Conservation (phyloP, 2,888 invertebrate genomes). For the Mactromeris polynyma region DNA sequence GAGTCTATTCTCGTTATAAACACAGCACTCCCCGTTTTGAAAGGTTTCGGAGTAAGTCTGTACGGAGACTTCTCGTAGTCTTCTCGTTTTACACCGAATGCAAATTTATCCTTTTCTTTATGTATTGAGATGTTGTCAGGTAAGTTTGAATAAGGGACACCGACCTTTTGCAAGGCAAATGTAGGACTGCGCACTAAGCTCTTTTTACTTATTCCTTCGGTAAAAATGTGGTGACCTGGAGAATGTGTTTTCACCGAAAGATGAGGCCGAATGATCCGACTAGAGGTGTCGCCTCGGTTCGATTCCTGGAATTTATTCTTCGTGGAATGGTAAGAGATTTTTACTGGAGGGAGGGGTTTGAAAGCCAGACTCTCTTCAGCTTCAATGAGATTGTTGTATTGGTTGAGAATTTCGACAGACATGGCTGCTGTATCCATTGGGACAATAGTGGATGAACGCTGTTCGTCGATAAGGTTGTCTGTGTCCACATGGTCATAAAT, state of each 20-base stretch:
- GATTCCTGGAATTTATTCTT: constrained; percentile 62
- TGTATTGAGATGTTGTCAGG: constrained; percentile 74
- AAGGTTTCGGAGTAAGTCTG: constrained; percentile 54
- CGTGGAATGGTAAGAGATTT: constrained; percentile 59
- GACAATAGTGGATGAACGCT: neutral
- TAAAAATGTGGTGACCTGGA: constrained; percentile 72
- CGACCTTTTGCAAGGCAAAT: constrained; percentile 69
- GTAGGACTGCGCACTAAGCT: constrained; percentile 70
- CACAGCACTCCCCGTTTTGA: constrained; percentile 32
- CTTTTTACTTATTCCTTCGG: constrained; percentile 77
- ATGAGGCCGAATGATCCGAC: constrained; percentile 59
- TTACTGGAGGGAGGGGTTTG: constrained; percentile 70
- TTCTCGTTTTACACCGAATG: constrained; percentile 68
- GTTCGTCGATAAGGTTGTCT: neutral
- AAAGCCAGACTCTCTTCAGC: constrained; percentile 66
- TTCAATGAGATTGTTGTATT: constrained; percentile 70
- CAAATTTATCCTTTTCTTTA: constrained; percentile 72
- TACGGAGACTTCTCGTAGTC: constrained; percentile 52
- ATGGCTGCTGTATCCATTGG: neutral
- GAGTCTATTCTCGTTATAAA: constrained; percentile 16
- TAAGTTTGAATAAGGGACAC: constrained; percentile 74
- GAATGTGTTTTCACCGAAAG: constrained; percentile 57
- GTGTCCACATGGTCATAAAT: constrained; percentile 14
- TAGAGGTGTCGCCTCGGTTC: constrained; percentile 43
- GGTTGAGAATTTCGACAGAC: constrained; percentile 54